These are phyloP conservation scores for Oryctes rhinoceros DNA, from an alignment of 1,140 invertebrate species.

Conservation along the genomic window DNA sequence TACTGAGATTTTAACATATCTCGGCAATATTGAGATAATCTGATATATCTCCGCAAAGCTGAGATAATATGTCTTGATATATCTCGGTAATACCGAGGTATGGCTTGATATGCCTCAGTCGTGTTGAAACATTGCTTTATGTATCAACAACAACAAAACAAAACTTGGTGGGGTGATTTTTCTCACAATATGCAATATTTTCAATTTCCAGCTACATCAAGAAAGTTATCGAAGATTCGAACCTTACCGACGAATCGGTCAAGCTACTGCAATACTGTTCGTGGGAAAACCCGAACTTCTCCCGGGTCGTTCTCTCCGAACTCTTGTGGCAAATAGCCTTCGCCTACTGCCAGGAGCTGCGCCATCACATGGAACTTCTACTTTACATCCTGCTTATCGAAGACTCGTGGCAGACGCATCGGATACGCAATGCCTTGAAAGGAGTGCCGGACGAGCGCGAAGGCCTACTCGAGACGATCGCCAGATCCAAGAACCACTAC, in stretches of 20 bases:
- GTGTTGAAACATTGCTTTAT: too few relatives aligned
- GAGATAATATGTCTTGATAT: too few relatives aligned
- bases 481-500: slow-evolving; percentile 91
- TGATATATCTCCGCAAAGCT: too few relatives aligned
- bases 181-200: slow-evolving; percentile 17
- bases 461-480: slow-evolving; percentile 92
- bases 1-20: too few relatives aligned
- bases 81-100: too few relatives aligned
- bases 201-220: slow-evolving; percentile 82
- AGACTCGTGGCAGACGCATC: slow-evolving; percentile 94
- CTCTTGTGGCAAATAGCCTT: slow-evolving; percentile 94
- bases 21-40: too few relatives aligned
- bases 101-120: too few relatives aligned
- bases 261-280: slow-evolving; percentile 91
- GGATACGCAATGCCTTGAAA: slow-evolving; percentile 84
- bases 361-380: slow-evolving; percentile 90
- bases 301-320: slow-evolving; percentile 86
- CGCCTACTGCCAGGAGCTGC: slow-evolving; percentile 92
- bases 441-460: slow-evolving; percentile 91
- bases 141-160: too few relatives aligned
- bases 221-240: slow-evolving; percentile 94
- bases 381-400: slow-evolving; percentile 88
- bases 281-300: slow-evolving; percentile 96
- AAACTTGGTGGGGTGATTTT: too few relatives aligned
- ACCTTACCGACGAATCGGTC: slow-evolving; percentile 88